phyloP scores from a whole-genome alignment of 2,888 invertebrate species.

The Danaus chrysippus region DNA sequence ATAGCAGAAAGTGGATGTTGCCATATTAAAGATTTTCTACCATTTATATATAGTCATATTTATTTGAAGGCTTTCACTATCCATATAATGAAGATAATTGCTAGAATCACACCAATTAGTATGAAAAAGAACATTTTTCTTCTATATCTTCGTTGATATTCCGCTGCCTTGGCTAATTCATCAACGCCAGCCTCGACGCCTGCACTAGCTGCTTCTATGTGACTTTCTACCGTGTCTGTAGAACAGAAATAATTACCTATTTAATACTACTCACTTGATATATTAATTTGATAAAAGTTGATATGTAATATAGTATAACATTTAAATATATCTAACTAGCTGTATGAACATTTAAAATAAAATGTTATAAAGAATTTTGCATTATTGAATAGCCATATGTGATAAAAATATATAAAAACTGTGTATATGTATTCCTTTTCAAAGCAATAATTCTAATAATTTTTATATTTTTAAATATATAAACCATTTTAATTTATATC shows the following conservation, averaged over 20 bases:
- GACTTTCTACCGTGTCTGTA: conserved; percentile 90
- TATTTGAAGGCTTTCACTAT: conserved; percentile 80
- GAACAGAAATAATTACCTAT: too few species aligned
- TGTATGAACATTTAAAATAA: too few species aligned
- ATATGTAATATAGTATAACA: too few species aligned
- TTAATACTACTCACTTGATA: not conserved
- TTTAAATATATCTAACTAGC: too few species aligned
- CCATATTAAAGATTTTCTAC: conserved; percentile 3
- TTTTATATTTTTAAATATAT: too few species aligned
- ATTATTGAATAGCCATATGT: too few species aligned
- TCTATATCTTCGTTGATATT: conserved; percentile 85
- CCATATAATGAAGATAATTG: conserved; percentile 83
- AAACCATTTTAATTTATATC: too few species aligned
- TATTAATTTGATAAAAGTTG: not conserved
- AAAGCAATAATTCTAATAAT: too few species aligned
- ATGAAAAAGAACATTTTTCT: conserved; percentile 86
- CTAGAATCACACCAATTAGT: conserved; percentile 82
- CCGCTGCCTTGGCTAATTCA: conserved; percentile 89
- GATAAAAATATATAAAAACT: too few species aligned
- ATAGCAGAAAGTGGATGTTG: not conserved
- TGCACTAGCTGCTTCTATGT: conserved; percentile 85
- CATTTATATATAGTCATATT: conserved; percentile 3
- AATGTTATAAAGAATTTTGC: too few species aligned
- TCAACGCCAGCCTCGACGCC: conserved; percentile 89
- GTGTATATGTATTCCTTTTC: too few species aligned